A percentile compares a stretch with the other conserved stretches of the same genome.
Conservation (phyloP, 2,888 invertebrate genomes). For the Ochlodes sylvanus region DNA sequence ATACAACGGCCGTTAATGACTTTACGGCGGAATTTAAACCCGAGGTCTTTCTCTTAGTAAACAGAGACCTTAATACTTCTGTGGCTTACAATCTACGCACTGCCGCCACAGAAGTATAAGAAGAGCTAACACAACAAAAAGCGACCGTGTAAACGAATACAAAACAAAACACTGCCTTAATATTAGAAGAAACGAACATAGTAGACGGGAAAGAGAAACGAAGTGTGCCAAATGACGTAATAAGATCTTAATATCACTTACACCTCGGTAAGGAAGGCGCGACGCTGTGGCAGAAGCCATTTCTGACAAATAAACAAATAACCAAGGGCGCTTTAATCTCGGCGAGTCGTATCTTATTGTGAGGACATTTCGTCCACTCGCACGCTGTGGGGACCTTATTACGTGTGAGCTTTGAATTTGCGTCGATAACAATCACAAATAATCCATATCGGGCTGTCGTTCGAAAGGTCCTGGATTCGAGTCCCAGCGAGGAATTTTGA, state of each 20-base stretch:
- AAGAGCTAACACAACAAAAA: too few relatives aligned
- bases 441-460: too few relatives aligned
- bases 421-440: conserved; percentile 16
- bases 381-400: not conserved
- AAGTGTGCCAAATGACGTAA: not conserved
- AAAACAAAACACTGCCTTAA: too few relatives aligned
- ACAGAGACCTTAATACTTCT: too few relatives aligned
- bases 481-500: too few relatives aligned
- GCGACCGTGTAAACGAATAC: too few relatives aligned
- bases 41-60: too few relatives aligned
- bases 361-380: conserved; percentile 32
- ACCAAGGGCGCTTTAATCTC: conserved; percentile 33
- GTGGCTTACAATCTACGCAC: too few relatives aligned
- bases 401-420: conserved; percentile 43
- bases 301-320: conserved; percentile 28
- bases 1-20: too few relatives aligned
- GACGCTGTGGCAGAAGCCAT: conserved; percentile 16
- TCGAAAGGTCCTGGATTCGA: too few relatives aligned
- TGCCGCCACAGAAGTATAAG: too few relatives aligned
- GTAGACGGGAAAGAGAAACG: not conserved
- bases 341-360: conserved; percentile 21
- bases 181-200: not conserved
- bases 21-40: too few relatives aligned
- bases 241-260: conserved; percentile 19
- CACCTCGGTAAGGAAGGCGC: not conserved